Base-by-base conservation (phyloP, 35 echinoderm and acorn worm species). In the Apostichopus parvimensis region DNA sequence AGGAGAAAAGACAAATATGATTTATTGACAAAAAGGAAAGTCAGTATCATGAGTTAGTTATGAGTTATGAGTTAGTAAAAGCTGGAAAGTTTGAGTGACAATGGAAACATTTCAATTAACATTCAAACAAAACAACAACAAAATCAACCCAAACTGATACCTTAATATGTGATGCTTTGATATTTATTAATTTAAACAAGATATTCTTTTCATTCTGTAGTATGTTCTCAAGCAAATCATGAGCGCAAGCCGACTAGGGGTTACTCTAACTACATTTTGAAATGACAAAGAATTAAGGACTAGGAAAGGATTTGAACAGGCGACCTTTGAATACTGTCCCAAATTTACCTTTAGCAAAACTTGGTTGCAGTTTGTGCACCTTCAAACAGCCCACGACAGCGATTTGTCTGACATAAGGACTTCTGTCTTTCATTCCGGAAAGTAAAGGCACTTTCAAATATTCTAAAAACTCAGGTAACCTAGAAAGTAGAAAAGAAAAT, bases 351-450 rank as follows among this genome's bases (percentile, higher is more conserved):
- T 77, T 82, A 54, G 87, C 88, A 78, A 95, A 98, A 12, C 83
- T 53, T 70, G 94, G 79, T 26, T 92, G 82, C 10, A 95, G 53
- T 72, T 93, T 91, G 59, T 93, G 84, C 7, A 95, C 59, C 56
- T 99, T 99, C 55, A 92, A 57, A 66, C 93, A 99, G n/a, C 93
- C 93, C 14, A 92, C 85, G 21, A 96, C 95, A 61, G 97, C 95
- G 14, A 92, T 90, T 79, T 95, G 77, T 79, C 95, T 80, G 14
- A 99, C 97, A 71, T 99, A 96, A 11, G 95, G 93, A 95, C 97
- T 99, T 26, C 92, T 94, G 87, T 99, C 97, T 71, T 94, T 80
- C 6, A 99, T 70, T 20, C 95, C 95, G 53, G 80, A 87, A 70
- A 99, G 24, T 9, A 96, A 87, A 72, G 95, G 93, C 18, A 54